Evolutionary conservation across 2,797 vertebrate species (phyloP).

Genomic region (Pyrocephalus nanus): DNA sequence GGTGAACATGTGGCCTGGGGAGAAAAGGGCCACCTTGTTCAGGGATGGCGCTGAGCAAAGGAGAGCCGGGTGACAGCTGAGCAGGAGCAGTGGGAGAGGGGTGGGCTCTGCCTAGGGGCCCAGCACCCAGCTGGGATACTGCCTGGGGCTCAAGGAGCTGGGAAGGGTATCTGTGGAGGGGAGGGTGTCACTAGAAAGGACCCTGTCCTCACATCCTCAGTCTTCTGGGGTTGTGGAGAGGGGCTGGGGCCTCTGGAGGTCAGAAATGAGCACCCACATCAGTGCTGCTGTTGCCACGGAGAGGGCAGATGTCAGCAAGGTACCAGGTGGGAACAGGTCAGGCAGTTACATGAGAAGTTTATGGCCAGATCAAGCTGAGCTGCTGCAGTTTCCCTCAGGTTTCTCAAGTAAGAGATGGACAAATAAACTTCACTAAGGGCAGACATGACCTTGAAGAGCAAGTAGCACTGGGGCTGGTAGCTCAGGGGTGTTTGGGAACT

Average conservation of each 20-base stretch:
- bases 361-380: background rate
- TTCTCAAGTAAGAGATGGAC: background rate
- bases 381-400: background rate
- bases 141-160: background rate
- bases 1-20: accelerated
- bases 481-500: background rate
- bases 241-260: accelerated
- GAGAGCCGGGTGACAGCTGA: accelerated
- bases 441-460: background rate
- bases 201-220: background rate
- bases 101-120: background rate
- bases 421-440: no score
- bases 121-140: background rate
- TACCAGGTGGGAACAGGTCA: background rate
- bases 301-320: background rate
- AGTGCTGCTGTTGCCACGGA: accelerated
- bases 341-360: background rate
- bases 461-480: background rate
- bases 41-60: accelerated
- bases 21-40: accelerated
- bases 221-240: background rate
- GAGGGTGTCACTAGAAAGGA: background rate
- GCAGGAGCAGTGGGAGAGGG: background rate
- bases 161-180: accelerated
- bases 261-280: accelerated